A percentile compares a stretch with the other conserved stretches of the same genome.
phyloP scores from a whole-genome alignment of 2,888 invertebrate species.

The Aporophyla nigra region DNA sequence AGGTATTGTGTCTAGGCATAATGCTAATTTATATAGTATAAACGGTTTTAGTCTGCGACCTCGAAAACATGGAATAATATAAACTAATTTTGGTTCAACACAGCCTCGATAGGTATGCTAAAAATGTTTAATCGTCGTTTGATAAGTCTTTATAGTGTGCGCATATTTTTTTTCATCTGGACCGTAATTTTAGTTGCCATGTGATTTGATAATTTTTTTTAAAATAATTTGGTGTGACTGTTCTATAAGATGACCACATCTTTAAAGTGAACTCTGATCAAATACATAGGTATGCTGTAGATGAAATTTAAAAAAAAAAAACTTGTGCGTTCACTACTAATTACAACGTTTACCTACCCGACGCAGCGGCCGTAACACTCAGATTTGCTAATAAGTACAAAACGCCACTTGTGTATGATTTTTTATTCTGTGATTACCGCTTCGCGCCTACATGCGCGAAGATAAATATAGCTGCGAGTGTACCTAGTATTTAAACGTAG shows the following conservation, averaged over 20 bases:
- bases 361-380: slow-evolving; percentile 79
- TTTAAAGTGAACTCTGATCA: slow-evolving; percentile 16
- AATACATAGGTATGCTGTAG: slow-evolving; percentile 37
- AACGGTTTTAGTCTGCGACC: slow-evolving; percentile 57
- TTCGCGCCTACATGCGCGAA: slow-evolving; percentile 86
- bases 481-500: slow-evolving; percentile 80
- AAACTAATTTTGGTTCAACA: slow-evolving; percentile 49
- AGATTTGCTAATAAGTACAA: slow-evolving; percentile 80
- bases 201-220: not conserved
- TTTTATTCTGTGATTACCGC: slow-evolving; percentile 81
- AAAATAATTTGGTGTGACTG: not conserved
- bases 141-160: slow-evolving; percentile 35
- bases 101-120: slow-evolving; percentile 35
- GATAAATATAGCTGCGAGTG: slow-evolving; percentile 87
- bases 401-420: slow-evolving; percentile 77
- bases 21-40: slow-evolving; percentile 54
- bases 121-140: slow-evolving; percentile 29
- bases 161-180: slow-evolving; percentile 16
- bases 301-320: slow-evolving; percentile 59
- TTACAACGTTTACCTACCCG: slow-evolving; percentile 72
- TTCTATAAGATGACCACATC: not conserved
- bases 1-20: slow-evolving; percentile 51
- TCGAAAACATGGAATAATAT: slow-evolving; percentile 53
- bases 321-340: slow-evolving; percentile 70
- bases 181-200: slow-evolving; percentile 6